Base-by-base conservation (phyloP, 2,888 invertebrate genomes). In the Fragum sueziense region DNA sequence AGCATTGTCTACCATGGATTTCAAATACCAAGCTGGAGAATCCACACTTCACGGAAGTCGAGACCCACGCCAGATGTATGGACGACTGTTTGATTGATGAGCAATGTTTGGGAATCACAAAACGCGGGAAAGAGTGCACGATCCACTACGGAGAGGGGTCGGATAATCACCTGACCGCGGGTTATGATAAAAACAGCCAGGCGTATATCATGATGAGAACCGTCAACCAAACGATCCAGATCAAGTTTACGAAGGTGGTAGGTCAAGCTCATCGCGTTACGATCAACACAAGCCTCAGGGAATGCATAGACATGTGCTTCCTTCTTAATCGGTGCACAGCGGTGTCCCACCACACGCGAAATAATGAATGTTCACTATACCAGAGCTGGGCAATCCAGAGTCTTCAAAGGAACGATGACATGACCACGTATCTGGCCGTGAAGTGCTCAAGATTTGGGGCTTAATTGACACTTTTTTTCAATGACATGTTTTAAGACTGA, bases 1-100 rank as follows among this genome's bases (percentile, higher is more conserved):
- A n/a, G n/a, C n/a, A n/a, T n/a, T n/a, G n/a, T n/a, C n/a, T n/a
- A n/a, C n/a, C n/a, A n/a, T n/a, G n/a, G 14, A 29, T 61, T n/a
- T 7, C 20, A 17, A 33, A 61, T 14, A 61, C 61, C 14, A 61
- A 27, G n/a, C 25, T 37, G n/a, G 2, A 62, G 20, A 4, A 62
- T 17, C 25, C 22, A 14, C 1, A n/a, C 2, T 25, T 9, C 17
- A 34, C 54, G 1, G n/a, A 34, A 61, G 27, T n/a, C 0, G 61
- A 61, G 7, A 67, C 67, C 2, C 29, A 22, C 2, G 22, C 69
- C 17, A 29, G 29, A 27, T 72, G 72, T 47, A 47, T 62, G 22
- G 47, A 72, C 7, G 31, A 72, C 1, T 72, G 72, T 59, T n/a
- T 61, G 11, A 41, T 41, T 17, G 31, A 62, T 22, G 27, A 34